phyloP scores from a whole-genome alignment of 2,888 invertebrate species.

The Erebia aethiops region DNA sequence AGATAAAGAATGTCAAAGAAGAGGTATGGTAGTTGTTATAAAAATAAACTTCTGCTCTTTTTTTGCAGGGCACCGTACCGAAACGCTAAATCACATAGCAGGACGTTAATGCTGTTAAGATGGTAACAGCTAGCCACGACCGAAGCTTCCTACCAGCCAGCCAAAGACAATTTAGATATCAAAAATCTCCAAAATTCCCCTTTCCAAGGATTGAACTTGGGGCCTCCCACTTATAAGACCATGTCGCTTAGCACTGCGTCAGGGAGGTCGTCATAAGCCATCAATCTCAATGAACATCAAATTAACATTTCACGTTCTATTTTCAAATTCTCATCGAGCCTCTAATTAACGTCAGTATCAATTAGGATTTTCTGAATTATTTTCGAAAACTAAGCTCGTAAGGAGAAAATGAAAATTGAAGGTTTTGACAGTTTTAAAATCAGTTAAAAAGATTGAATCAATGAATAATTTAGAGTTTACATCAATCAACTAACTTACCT shows the following conservation, averaged over 20 bases:
- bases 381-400: background rate
- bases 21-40: no score
- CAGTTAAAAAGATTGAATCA: background rate
- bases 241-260: no score
- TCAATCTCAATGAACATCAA: constrained; percentile 4
- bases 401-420: constrained; percentile 13
- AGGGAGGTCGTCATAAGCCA: background rate
- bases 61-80: no score
- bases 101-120: no score
- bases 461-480: background rate
- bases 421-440: background rate
- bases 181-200: no score
- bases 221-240: no score
- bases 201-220: no score
- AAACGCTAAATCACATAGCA: no score
- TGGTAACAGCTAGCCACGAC: no score
- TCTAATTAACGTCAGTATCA: constrained; percentile 3
- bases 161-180: background rate
- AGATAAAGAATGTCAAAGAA: no score
- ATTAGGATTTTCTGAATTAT: constrained; percentile 7
- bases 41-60: no score
- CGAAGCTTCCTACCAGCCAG: no score
- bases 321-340: background rate
- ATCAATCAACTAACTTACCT: background rate
- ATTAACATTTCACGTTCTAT: background rate